Evolutionary conservation across 2,888 invertebrate species (phyloP).

Genomic region (Aproaerema taeniolella): DNA sequence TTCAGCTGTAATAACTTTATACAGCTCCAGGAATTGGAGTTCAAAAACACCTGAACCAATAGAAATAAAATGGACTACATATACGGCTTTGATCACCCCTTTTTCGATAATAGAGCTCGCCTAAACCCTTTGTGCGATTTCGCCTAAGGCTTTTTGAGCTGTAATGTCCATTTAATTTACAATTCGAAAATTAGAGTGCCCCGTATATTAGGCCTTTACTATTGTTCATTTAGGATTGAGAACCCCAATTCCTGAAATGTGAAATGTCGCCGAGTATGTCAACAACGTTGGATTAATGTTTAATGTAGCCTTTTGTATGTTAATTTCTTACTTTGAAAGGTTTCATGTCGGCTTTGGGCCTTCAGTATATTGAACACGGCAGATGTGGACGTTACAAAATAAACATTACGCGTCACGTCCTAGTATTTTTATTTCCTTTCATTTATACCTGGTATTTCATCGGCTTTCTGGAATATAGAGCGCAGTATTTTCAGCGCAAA

Average conservation of each 20-base stretch:
- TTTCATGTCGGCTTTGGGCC: background rate
- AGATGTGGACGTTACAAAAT: background rate
- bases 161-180: conserved; percentile 66
- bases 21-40: conserved; percentile 36
- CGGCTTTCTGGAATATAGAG: background rate
- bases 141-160: conserved; percentile 22
- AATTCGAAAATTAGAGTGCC: conserved; percentile 39
- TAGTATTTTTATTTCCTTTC: background rate
- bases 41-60: conserved; percentile 54
- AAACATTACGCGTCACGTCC: background rate
- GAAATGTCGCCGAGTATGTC: conserved; percentile 7
- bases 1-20: conserved; percentile 40
- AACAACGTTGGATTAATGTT: background rate
- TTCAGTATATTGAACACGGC: background rate
- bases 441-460: background rate
- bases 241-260: conserved; percentile 31
- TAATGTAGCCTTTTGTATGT: conserved; percentile 5
- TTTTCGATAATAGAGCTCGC: conserved; percentile 66
- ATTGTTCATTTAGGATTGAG: conserved; percentile 32
- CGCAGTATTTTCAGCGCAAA: background rate
- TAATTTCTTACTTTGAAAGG: conserved; percentile 6
- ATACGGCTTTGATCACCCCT: conserved; percentile 71
- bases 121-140: conserved; percentile 47
- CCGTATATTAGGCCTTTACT: conserved; percentile 32
- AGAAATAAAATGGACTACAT: conserved; percentile 54